These are phyloP conservation scores for Mimachlamys varia DNA, from an alignment of 2,888 invertebrate genomes.

Conservation along the genomic window DNA sequence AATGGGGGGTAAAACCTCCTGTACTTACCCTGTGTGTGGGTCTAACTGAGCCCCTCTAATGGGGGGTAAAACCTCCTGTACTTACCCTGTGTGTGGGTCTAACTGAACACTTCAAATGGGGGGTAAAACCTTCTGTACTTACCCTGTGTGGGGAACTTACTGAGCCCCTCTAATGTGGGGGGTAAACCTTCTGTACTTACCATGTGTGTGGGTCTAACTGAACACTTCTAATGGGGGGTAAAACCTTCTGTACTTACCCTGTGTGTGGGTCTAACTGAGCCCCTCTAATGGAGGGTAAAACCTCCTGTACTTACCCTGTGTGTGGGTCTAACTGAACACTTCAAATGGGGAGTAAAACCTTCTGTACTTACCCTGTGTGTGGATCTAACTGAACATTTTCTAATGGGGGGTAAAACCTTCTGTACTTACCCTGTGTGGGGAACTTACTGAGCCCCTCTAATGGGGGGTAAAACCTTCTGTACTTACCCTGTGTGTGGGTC, in stretches of 20 bases:
- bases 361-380: conserved; percentile 64
- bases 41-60: too few species aligned
- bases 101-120: too few species aligned
- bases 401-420: not conserved
- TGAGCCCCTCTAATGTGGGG: not conserved
- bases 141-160: not conserved
- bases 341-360: conserved; percentile 62
- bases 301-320: not conserved
- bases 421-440: not conserved
- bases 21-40: conserved; percentile 61
- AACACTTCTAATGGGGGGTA: conserved; percentile 63
- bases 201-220: conserved; percentile 57
- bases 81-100: too few species aligned
- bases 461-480: too few species aligned
- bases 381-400: too few species aligned
- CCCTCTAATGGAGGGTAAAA: too few species aligned
- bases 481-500: too few species aligned
- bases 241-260: conserved; percentile 65
- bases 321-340: conserved; percentile 61
- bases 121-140: not conserved
- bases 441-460: not conserved
- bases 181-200: not conserved
- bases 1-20: conserved; percentile 64
- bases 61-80: too few species aligned
- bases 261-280: conserved; percentile 39